Evolutionary conservation across 1,140 invertebrate genomes (phyloP), one percentile per base, ranked within the genome.

Genomic region (Araneus ventricosus): DNA sequence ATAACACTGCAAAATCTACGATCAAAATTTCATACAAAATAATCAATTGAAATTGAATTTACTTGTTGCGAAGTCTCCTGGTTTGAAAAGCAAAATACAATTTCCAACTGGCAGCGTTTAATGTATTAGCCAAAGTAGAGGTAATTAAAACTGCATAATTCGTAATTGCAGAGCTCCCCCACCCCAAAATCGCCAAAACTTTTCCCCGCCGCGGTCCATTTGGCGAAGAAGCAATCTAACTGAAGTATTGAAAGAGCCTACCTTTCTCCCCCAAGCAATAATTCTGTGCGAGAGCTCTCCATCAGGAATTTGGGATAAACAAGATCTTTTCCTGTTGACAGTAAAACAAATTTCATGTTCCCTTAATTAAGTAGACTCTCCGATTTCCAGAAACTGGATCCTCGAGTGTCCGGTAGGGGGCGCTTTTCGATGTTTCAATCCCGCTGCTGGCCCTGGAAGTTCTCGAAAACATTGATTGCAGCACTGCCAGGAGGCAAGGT

Each of bases 271-370:
- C 80, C 22, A 75, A 34, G 67, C 67, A 75, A 75, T 75, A 75
- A 75, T 34, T 75, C 67, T 22, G 30, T 5, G 52, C 10, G 52
- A 57, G 41, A n/a, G 39, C 24, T n/a, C 63, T 80, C 88, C 39
- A 37, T 34, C 30, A 59, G 41, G 41, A 90, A 90, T 79, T 79
- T 61, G 88, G 34, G 39, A 79, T 90, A 70, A 57, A 79, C 75
- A 41, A n/a, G 63, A 88, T 70, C 52, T 79, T 80, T 52, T 45
- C 89, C 27, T 63, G 75, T 91, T 61, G 79, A 57, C 45, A 57
- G 57, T 91, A 91, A 91, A 91, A 91, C 89, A 91, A 91, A 84
- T 91, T 91, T 63, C 89, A 37, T 91, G 89, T 91, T 24, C 57
- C 14, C 59, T 75, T 84, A 91, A 91, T 91, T 91, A 91, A 91